Conservation (phyloP, 2,113 vertebrate species). For the Tapirus terrestris region DNA sequence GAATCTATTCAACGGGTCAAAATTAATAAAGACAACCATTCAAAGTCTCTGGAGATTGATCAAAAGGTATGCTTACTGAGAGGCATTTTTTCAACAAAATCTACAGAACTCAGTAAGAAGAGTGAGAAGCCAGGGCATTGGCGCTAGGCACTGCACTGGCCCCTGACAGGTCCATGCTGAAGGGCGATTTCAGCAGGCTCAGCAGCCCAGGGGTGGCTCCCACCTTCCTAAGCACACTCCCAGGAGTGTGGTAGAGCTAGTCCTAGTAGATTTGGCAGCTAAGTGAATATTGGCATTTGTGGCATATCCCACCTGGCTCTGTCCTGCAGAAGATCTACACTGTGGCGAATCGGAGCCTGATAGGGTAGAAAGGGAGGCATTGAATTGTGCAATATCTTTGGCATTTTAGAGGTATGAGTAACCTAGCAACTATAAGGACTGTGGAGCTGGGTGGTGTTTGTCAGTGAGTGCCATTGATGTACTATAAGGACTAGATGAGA, state of each 20-base stretch:
- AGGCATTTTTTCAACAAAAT: not conserved
- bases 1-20: not conserved
- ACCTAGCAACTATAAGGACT: no score
- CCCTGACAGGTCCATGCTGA: rapidly evolving
- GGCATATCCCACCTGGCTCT: no score
- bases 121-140: rapidly evolving
- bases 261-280: not conserved
- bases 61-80: not conserved
- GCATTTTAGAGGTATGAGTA: not conserved
- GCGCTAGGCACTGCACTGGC: rapidly evolving
- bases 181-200: no score
- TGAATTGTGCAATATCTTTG: not conserved
- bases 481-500: not conserved
- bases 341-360: not conserved
- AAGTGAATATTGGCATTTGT: not conserved
- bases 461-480: rapidly evolving
- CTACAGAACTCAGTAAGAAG: not conserved
- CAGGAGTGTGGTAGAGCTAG: rapidly evolving
- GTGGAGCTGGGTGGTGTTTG: rapidly evolving
- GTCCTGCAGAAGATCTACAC: not conserved
- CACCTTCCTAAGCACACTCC: not conserved
- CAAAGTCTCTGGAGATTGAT: not conserved
- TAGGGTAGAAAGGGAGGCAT: rapidly evolving
- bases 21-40: not conserved
- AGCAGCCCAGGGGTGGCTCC: not conserved